phyloP scores from a whole-genome alignment of 2,797 vertebrate species.

The Botia kubotai region DNA sequence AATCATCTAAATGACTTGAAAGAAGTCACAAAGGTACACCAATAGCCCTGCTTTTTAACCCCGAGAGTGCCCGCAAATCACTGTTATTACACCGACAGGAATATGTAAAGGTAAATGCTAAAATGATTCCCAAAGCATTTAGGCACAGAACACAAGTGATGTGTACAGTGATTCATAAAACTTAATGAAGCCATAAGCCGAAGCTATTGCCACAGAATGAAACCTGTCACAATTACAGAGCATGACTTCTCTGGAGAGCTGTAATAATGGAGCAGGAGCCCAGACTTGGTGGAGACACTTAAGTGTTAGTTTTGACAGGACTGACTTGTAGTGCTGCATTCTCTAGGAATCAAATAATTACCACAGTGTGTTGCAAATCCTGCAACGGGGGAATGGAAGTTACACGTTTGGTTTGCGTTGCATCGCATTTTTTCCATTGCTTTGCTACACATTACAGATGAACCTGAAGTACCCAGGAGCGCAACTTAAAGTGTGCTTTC shows the following conservation, averaged over 20 bases:
- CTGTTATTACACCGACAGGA: slow-evolving; percentile 44
- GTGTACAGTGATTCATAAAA: slow-evolving; percentile 68
- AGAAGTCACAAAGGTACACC: slow-evolving; percentile 57
- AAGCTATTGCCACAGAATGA: slow-evolving; percentile 66
- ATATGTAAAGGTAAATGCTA: slow-evolving; percentile 58
- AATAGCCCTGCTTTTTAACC: slow-evolving; percentile 56
- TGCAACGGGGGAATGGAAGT: slow-evolving; percentile 33
- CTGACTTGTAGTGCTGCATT: slow-evolving; percentile 60
- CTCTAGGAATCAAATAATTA: slow-evolving; percentile 61
- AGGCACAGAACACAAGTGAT: slow-evolving; percentile 64
- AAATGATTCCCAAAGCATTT: slow-evolving; percentile 69
- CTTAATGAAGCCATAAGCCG: slow-evolving; percentile 66
- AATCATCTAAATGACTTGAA: slow-evolving; percentile 56
- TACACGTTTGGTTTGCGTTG: slow-evolving; percentile 31
- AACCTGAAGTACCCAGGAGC: neutral
- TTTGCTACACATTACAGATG: neutral
- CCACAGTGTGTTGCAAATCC: slow-evolving; percentile 37
- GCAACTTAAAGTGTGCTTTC: slow-evolving; percentile 21
- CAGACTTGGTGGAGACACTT: slow-evolving; percentile 68
- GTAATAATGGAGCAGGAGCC: slow-evolving; percentile 65
- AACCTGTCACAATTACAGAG: slow-evolving; percentile 66
- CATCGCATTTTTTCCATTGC: slow-evolving; percentile 43
- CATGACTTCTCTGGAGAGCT: slow-evolving; percentile 57
- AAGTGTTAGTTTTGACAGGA: slow-evolving; percentile 63
- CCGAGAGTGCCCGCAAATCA: slow-evolving; percentile 42